phyloP scores from a whole-genome alignment of 2,113 vertebrate species.

The Buteo buteo region DNA sequence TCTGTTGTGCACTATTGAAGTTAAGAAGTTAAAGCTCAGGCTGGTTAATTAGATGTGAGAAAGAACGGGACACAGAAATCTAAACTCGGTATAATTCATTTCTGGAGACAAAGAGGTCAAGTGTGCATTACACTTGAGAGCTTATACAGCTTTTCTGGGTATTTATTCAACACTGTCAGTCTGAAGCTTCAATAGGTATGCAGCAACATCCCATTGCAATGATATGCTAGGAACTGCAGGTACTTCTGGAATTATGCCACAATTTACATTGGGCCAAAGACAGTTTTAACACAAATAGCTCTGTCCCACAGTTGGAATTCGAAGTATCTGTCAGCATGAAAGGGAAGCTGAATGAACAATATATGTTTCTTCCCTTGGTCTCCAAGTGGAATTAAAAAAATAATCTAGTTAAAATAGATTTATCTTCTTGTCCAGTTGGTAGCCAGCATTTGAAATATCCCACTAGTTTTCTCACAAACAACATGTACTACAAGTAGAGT shows the following conservation, averaged over 20 bases:
- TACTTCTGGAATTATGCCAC: slow-evolving; percentile 18
- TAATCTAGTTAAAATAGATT: background rate
- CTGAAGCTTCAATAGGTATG: background rate
- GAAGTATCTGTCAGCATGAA: slow-evolving; percentile 37
- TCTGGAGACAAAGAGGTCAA: slow-evolving; percentile 69
- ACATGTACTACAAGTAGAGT: background rate
- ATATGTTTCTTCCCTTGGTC: background rate
- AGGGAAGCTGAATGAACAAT: background rate
- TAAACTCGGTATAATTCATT: slow-evolving; percentile 59
- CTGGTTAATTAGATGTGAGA: slow-evolving; percentile 70
- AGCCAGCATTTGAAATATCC: background rate
- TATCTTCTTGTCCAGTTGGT: background rate
- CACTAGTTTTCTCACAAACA: background rate
- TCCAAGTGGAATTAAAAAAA: background rate
- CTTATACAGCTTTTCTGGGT: slow-evolving; percentile 29
- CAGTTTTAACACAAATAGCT: slow-evolving; percentile 47
- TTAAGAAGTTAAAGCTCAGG: slow-evolving; percentile 44
- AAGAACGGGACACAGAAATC: slow-evolving; percentile 31
- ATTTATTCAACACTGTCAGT: background rate
- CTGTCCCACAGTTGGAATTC: background rate
- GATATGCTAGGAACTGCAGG: background rate
- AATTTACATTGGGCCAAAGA: background rate
- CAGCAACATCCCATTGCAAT: background rate
- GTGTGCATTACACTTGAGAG: slow-evolving; percentile 42
- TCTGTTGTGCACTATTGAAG: slow-evolving; percentile 56